A percentile compares a stretch with the other conserved stretches of the same genome.
phyloP scores from a whole-genome alignment of 1,140 invertebrate species.

The Halotydeus destructor region DNA sequence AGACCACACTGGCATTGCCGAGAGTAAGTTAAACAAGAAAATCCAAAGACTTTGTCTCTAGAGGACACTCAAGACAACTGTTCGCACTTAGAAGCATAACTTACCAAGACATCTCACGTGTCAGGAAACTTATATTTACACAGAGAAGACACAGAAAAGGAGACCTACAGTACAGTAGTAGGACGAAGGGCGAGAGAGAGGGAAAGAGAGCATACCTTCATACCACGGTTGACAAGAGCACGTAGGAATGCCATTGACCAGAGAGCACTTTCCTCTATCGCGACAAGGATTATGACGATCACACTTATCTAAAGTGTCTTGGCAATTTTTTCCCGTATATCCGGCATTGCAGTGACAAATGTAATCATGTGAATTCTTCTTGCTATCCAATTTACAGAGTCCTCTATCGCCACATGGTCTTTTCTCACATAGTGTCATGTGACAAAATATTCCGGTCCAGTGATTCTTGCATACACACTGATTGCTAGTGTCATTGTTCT shows the following conservation, averaged over 20 bases:
- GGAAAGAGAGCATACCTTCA: conserved; percentile 37
- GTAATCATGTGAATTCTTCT: conserved; percentile 25
- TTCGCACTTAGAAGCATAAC: too few relatives aligned
- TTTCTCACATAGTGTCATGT: conserved; percentile 42
- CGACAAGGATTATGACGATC: conserved; percentile 41
- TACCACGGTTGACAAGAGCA: conserved; percentile 48
- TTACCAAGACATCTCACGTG: too few relatives aligned
- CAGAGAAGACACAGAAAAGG: too few relatives aligned
- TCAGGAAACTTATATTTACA: too few relatives aligned
- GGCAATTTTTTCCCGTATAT: conserved; percentile 38
- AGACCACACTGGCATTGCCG: background rate
- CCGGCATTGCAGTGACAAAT: conserved; percentile 33
- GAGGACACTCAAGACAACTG: too few relatives aligned
- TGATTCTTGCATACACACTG: conserved; percentile 2
- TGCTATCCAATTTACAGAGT: conserved; percentile 32
- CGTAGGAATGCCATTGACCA: conserved; percentile 33
- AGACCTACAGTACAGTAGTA: too few relatives aligned
- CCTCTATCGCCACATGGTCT: conserved; percentile 43
- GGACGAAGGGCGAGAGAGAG: too few relatives aligned
- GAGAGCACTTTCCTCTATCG: conserved; percentile 37
- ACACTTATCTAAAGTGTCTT: conserved; percentile 39
- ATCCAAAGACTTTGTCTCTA: too few relatives aligned
- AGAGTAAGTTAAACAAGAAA: too few relatives aligned
- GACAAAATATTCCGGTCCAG: conserved; percentile 38
- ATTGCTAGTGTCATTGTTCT: too few relatives aligned